Evolutionary conservation across 2,888 invertebrate species (phyloP).

Genomic region (Choristoneura rosaceana): DNA sequence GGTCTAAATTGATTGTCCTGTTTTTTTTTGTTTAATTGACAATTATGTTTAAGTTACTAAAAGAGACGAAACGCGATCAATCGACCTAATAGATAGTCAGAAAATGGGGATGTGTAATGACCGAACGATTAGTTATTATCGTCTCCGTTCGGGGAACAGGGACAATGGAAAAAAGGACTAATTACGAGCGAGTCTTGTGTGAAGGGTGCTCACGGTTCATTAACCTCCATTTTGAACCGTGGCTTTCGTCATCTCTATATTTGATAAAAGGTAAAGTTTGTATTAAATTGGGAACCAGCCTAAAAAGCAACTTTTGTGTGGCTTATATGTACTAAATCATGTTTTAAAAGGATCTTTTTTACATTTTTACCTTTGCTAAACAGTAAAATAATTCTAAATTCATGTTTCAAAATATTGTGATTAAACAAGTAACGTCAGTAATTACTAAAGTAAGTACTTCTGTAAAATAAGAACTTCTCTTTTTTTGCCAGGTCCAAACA

Average conservation of each 20-base stretch:
- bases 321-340: neutral
- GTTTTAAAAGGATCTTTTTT: neutral
- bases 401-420: too few relatives aligned
- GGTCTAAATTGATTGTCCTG: too few relatives aligned
- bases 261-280: slow-evolving; percentile 6
- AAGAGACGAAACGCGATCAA: slow-evolving; percentile 54
- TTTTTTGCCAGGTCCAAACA: neutral
- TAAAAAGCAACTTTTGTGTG: neutral
- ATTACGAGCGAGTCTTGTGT: slow-evolving; percentile 60
- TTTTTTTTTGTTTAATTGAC: neutral
- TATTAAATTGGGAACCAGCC: neutral
- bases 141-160: slow-evolving; percentile 67
- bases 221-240: slow-evolving; percentile 50
- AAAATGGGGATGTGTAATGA: slow-evolving; percentile 51
- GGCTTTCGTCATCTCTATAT: slow-evolving; percentile 22
- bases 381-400: too few relatives aligned
- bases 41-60: neutral
- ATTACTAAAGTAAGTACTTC: too few relatives aligned
- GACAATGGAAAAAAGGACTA: slow-evolving; percentile 71
- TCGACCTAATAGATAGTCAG: slow-evolving; percentile 65
- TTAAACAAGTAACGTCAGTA: too few relatives aligned
- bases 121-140: slow-evolving; percentile 66
- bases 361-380: too few relatives aligned
- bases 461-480: neutral
- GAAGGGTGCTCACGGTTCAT: slow-evolving; percentile 60